Evolutionary conservation across 1,140 invertebrate species (phyloP), one percentile per base, ranked within the genome.

Genomic region (Glomeris maerens): DNA sequence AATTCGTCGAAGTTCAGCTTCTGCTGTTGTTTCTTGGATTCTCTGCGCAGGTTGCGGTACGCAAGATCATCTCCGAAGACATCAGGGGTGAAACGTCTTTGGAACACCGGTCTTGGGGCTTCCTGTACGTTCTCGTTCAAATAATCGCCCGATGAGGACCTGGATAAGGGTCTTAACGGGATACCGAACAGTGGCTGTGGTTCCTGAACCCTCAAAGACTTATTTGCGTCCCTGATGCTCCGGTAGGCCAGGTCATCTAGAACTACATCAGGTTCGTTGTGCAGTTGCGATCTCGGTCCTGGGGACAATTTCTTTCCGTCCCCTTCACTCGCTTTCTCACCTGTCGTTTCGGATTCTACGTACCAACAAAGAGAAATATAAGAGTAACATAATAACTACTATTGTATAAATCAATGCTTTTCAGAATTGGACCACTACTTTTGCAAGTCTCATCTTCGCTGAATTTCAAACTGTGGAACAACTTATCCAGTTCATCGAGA

Each of bases 131-230:
- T 74, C 0, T 78, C 78, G 58, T 89, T 84, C 31, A 91, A 69
- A 60, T 92, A 92, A 62, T 91, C 84, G 53, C 76, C 83, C 44
- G 80, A 76, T 0, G 84, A 74, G 17, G 80, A 78, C 4, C 78
- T 72, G 0, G 82, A 74, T 3, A 87, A 75, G 5, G 84, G 85
- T 3, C 82, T 82, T 7, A 90, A 59, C 0, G 87, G 86, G 59
- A 92, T 90, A 14, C 87, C 87, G 64, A 92, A 91, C 1, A 83
- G 84, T 23, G 84, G 86, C 61, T 90, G 86, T 4, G 81, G 83
- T 49, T 89, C 84, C 0, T 74, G 57, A 1, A 83, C 73, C 60
- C 78, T 81, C 14, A 74, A 75, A n/a, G n/a, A n/a, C 61, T 77
- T 78, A 57, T 84, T 86, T 1, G 80, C 78, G 60, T 82, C 76